Evolutionary conservation across 2,888 invertebrate species (phyloP).

Genomic region (Conus canariensis): DNA sequence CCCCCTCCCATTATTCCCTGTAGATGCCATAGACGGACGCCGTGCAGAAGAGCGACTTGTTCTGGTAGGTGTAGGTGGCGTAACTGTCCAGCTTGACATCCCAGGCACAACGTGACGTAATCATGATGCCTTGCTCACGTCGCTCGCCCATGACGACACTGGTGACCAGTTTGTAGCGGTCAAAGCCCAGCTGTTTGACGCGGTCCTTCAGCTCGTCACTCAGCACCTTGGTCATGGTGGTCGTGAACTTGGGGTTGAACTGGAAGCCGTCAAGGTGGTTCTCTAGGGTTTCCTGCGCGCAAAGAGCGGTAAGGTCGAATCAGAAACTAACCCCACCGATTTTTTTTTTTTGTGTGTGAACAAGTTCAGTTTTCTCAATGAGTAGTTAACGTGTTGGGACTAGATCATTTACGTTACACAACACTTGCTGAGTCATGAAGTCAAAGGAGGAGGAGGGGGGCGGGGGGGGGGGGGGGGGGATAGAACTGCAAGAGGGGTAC

Average conservation of each 20-base stretch:
- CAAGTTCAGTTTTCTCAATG: not conserved
- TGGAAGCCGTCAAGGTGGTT: constrained; percentile 57
- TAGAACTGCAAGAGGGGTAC: no score
- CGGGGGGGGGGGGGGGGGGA: no score
- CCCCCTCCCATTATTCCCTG: constrained; percentile 53
- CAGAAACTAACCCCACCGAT: no score
- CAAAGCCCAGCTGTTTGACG: constrained; percentile 60
- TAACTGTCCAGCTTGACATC: constrained; percentile 63
- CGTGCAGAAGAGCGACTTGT: constrained; percentile 59
- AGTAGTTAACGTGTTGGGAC: constrained; percentile 3
- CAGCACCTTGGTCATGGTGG: constrained; percentile 60
- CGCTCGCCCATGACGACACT: constrained; percentile 62
- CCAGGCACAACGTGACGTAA: constrained; percentile 64
- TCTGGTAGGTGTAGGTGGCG: constrained; percentile 62
- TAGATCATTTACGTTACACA: no score
- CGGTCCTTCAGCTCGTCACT: constrained; percentile 67
- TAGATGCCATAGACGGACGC: constrained; percentile 67
- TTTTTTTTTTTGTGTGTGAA: not conserved
- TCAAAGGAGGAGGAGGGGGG: no score
- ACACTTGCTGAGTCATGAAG: no score
- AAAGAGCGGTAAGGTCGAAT: not conserved
- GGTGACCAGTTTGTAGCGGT: constrained; percentile 66
- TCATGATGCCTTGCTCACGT: constrained; percentile 60
- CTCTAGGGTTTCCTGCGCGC: constrained; percentile 51
- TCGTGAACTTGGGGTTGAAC: constrained; percentile 61